phyloP scores from a whole-genome alignment of 2,797 vertebrate genomes.

The Poliocrania exsul region DNA sequence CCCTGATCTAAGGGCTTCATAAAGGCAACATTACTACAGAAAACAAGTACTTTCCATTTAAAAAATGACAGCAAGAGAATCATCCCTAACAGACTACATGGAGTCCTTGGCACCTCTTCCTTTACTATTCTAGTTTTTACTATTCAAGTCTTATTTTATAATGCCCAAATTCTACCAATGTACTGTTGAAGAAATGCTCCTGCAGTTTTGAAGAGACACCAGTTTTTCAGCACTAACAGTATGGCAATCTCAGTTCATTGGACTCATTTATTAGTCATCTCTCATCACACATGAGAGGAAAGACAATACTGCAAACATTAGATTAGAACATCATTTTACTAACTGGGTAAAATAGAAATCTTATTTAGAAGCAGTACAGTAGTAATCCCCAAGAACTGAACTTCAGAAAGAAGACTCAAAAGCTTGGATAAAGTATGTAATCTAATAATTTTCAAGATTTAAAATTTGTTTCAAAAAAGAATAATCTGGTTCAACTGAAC shows the following conservation, averaged over 20 bases:
- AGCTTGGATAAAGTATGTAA: not conserved
- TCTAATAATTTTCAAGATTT: not conserved
- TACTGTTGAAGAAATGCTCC: not conserved
- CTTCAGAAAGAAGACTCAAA: not conserved
- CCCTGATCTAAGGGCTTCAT: conserved; percentile 45
- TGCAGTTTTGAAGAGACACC: not conserved
- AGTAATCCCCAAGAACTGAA: not conserved
- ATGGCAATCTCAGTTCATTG: not conserved
- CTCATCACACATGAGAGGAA: not conserved
- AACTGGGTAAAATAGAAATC: not conserved
- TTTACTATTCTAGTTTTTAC: not conserved
- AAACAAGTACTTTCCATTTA: conserved; percentile 34
- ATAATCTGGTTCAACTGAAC: not conserved
- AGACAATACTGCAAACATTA: not conserved
- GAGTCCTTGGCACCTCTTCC: conserved; percentile 26
- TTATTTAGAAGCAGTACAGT: not conserved
- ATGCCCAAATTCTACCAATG: not conserved
- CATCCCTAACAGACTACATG: conserved; percentile 1
- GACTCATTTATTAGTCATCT: not conserved
- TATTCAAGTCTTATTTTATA: not conserved
- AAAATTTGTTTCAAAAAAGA: not conserved
- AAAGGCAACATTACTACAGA: conserved; percentile 25
- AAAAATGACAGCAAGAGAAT: conserved; percentile 44
- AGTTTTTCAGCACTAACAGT: not conserved
- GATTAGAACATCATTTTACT: not conserved